A percentile compares a stretch with the other conserved stretches of the same genome.
Conservation (phyloP, 2,888 invertebrate genomes). For the Theodoxus fluviatilis region DNA sequence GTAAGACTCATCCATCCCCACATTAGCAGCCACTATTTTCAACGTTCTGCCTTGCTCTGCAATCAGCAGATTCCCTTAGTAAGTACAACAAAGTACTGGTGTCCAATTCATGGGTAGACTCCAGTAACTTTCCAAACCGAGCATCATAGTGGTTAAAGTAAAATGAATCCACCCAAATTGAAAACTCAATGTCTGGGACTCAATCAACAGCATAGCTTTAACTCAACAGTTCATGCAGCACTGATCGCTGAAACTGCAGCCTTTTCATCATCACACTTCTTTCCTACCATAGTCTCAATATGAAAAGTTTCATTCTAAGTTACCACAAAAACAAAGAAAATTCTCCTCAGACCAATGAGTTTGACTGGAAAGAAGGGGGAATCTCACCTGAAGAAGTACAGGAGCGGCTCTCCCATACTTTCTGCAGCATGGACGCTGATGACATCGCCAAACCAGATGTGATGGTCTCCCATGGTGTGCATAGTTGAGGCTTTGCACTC, state of each 20-base stretch:
- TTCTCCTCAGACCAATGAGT: background rate
- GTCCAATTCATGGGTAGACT: background rate
- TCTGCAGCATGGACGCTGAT: constrained; percentile 44
- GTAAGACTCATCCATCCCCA: too few relatives aligned
- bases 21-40: too few relatives aligned
- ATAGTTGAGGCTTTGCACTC: constrained; percentile 54
- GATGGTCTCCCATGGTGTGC: constrained; percentile 59
- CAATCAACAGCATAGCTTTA: too few relatives aligned
- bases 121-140: background rate
- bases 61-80: too few relatives aligned
- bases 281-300: too few relatives aligned
- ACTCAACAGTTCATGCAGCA: too few relatives aligned
- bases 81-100: background rate
- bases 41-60: too few relatives aligned
- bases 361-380: background rate
- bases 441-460: constrained; percentile 62
- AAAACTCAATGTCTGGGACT: background rate
- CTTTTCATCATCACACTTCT: background rate
- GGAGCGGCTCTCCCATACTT: constrained; percentile 49
- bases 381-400: constrained; percentile 60
- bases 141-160: background rate
- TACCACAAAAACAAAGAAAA: too few relatives aligned
- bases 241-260: background rate
- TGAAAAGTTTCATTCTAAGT: too few relatives aligned
- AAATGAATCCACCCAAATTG: background rate